These are phyloP conservation scores for Andrena camellia DNA, from an alignment of 2,888 invertebrate genomes.

Conservation along the genomic window DNA sequence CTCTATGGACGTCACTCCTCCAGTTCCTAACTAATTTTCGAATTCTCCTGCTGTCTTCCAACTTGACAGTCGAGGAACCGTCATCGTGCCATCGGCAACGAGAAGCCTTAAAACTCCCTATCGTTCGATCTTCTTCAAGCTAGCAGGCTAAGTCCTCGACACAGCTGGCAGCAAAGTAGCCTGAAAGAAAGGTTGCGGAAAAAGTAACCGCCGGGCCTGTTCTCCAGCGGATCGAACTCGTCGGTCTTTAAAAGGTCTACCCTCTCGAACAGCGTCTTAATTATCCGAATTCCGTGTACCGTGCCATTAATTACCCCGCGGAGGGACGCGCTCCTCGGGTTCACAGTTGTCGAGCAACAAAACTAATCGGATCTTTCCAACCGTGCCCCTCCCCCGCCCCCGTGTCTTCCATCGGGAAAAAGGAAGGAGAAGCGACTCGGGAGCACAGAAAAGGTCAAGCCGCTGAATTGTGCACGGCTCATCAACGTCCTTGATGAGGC, in stretches of 20 bases:
- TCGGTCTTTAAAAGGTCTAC: constrained; percentile 6
- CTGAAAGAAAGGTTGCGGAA: neutral
- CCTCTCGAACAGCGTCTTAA: constrained; percentile 22
- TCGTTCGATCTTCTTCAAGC: neutral
- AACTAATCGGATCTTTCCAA: constrained; percentile 12
- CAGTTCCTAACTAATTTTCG: neutral
- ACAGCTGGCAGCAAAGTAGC: neutral
- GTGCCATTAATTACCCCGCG: constrained; percentile 20
- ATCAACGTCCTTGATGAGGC: constrained; percentile 56
- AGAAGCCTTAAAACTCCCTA: neutral
- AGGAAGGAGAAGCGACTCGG: neutral
- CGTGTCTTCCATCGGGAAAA: neutral
- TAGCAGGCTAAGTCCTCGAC: neutral
- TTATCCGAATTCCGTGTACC: constrained; percentile 14
- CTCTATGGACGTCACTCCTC: neutral
- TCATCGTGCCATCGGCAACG: neutral
- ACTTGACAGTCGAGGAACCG: neutral
- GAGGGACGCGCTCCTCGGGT: neutral
- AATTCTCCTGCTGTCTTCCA: neutral
- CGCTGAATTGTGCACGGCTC: constrained; percentile 57
- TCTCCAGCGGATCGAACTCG: neutral
- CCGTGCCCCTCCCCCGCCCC: too few relatives aligned
- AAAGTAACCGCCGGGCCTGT: neutral
- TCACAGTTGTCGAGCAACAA: constrained; percentile 22
- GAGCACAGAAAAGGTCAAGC: constrained; percentile 39